Base-by-base conservation (phyloP, 2,888 invertebrate species). In the Yponomeuta sedellus region DNA sequence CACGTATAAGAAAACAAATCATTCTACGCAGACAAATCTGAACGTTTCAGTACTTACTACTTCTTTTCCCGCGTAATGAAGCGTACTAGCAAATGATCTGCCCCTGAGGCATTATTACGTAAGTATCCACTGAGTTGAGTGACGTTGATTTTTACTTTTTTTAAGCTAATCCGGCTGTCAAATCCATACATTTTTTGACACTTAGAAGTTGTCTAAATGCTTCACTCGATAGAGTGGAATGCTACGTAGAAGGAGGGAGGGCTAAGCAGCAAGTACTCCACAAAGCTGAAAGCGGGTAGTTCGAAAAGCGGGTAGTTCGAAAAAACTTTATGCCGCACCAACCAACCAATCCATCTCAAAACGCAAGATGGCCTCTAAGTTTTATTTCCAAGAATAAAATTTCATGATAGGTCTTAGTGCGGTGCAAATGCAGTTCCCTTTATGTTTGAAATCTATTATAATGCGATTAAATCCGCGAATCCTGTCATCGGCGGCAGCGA, bases 401-500 rank as follows among this genome's bases (percentile, higher is more conserved):
- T 78, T 76, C 69, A 77, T 82, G 79, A 83, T 73, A 74, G 81
- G 80, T 83, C 77, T 69, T 65, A 71, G 72, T 71, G 69, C 69
- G 19, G 68, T 75, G 69, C 72, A 71, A 71, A 71, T 71, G 74
- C 72, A 71, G 70, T 67, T 73, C 66, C 69, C 78, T 86, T 74
- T 79, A 88, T 89, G 88, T 79, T 80, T 75, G 75, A 81, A 81
- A 81, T 82, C 73, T 85, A 80, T 25, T 61, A 66, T 19, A 57
- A 68, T 67, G 68, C 39, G 66, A 64, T 78, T 88, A 70, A 78
- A 75, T 79, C 75, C 83, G 71, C 81, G 82, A 72, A 73, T 88
- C 71, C 69, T 88, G 69, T 83, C 88, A 71, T 85, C 89, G 74
- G 85, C 82, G 69, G 88, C 83, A 72, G 88, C 80, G 66, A 73